Base-by-base conservation (phyloP, 30 jellyfish, hydroid and myxozoan species). In the Pseudorhiza aurosa region DNA sequence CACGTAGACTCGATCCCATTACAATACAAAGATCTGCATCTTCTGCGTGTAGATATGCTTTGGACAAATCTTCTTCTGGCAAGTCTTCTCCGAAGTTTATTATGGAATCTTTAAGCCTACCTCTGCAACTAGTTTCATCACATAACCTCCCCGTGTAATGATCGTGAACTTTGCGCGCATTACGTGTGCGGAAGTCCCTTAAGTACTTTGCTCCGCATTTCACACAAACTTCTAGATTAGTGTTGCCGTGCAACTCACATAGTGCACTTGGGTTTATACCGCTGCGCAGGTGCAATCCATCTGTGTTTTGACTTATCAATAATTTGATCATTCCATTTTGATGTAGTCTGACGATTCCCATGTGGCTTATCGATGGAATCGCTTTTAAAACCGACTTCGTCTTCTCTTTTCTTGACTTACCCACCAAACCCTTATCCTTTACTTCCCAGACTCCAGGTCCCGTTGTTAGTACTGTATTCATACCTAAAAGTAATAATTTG, bases 371-470 rank as follows among this genome's bases (percentile, higher is more conserved):
- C 2, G 97, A 82, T 6, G 97, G 97, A 11, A 90, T 59, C 19
- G 97, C 97, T 55, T 76, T 86, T 49, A 90, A 51, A 26, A 68
- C 81, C 2, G 85, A 39, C 39, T 50, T 67, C 0, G 82, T 80
- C 31, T 68, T 78, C 17, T 72, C 78, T 21, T 25, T 71, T 39
- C 77, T 81, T 2, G 95, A 28, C 25, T 68, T 64, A 4, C 49
- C 71, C 9, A 25, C 26, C 22, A 76, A n/a, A 18, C 91, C 91
- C 25, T 30, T 58, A 56, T 90, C 97, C 22, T 84, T 47, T 30
- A 90, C 59, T 67, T 90, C 97, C 97, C 97, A 90, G 22, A 50
- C 97, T n/a, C 97, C 97, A 4, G 97, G 97, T 2, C 97, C 97
- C 0, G 97, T 83, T 55, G 83, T 70, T 28, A 90, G 50, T 8